Base-by-base conservation (phyloP, 2,888 invertebrate species). In the Colletes collaris region DNA sequence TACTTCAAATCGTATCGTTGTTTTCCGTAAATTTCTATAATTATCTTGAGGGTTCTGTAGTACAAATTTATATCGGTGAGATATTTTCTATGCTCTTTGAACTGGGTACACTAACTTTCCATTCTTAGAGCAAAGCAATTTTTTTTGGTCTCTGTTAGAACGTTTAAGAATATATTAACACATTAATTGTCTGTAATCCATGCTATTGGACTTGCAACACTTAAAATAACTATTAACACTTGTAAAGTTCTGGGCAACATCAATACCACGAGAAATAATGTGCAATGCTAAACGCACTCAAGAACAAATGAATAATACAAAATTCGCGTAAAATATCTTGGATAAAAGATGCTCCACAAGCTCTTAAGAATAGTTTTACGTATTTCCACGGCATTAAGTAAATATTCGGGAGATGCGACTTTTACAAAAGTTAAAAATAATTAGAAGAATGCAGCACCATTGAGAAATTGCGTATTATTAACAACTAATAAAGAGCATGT, bases 371-470 rank as follows among this genome's bases (percentile, higher is more conserved):
- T 40, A 6, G 6, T 40, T 40, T 40, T 40, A 40, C 40, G 6
- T 6, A 40, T n/a, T 3, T n/a, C 7, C 4, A 37, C 37, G 13
- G 37, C 37, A 13, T n/a, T 0, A 58, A 44, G 10, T 53, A 16
- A 65, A 44, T 16, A 11, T 7, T 58, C 16, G 19, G 40, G 11
- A 37, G 53, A 52, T 27, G 58, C 7, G n/a, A 52, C 13, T 19
- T 35, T 59, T 27, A 46, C 37, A 59, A 59, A n/a, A 62, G 62
- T 58, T 56, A 50, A 16, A 60, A 77, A 73, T 69, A 82, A 82
- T 70, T 74, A 67, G 63, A 74, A 64, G 13, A 16, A 53, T 76
- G 76, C 82, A 60, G n/a, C 13, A 8, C 19, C 16, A 8, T 46
- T 16, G 60, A 16, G 67, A 71, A 65, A 66, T 56, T 60, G 11